Percentiles rank a stretch among this genome's conserved stretches.
Evolutionary conservation across 2,888 invertebrate species (phyloP).

Genomic region (Torymus auratus): DNA sequence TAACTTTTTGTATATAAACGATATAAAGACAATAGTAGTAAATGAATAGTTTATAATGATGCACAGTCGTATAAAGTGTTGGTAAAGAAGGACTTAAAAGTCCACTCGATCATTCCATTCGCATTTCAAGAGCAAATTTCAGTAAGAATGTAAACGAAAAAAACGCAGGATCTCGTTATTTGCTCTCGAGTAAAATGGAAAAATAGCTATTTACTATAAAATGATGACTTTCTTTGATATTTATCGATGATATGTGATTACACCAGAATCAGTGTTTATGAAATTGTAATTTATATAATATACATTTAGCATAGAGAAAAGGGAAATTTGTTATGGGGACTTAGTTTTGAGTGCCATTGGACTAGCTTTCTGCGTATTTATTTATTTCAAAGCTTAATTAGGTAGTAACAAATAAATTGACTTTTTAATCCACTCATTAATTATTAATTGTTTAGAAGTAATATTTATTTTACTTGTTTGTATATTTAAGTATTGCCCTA

Average conservation of each 20-base stretch:
- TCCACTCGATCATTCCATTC: slow-evolving; percentile 66
- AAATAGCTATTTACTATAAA: background rate
- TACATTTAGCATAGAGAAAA: background rate
- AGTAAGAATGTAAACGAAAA: slow-evolving; percentile 3
- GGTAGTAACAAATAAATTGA: background rate
- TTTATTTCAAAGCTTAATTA: slow-evolving; percentile 14
- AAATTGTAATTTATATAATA: background rate
- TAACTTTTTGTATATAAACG: too few species aligned
- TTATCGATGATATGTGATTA: background rate
- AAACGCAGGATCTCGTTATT: slow-evolving; percentile 6
- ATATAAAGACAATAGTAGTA: too few species aligned
- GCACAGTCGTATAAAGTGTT: background rate
- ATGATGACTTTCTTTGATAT: background rate
- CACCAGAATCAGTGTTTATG: slow-evolving; percentile 7
- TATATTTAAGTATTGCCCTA: too few species aligned
- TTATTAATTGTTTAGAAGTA: background rate
- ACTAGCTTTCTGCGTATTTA: slow-evolving; percentile 24
- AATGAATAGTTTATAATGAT: too few species aligned
- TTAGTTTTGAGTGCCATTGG: slow-evolving; percentile 40
- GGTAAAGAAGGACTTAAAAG: slow-evolving; percentile 38
- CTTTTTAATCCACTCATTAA: background rate
- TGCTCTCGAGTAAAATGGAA: background rate
- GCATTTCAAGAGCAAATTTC: slow-evolving; percentile 63
- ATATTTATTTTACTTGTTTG: too few species aligned
- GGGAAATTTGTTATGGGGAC: background rate